phyloP scores from a whole-genome alignment of 2,888 invertebrate species.

The Cabera pusaria region DNA sequence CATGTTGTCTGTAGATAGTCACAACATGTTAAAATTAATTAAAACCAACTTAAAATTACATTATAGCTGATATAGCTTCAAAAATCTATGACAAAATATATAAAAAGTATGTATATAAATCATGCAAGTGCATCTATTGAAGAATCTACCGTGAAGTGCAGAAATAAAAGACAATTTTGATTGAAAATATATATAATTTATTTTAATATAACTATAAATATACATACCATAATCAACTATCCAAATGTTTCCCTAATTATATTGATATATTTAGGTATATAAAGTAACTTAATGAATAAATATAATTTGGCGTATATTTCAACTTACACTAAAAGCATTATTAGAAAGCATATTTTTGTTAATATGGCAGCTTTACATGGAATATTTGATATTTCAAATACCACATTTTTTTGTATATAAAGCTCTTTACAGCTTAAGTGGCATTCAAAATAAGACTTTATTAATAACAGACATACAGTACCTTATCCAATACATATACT shows the following conservation, averaged over 20 bases:
- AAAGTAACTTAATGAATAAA: slow-evolving; percentile 16
- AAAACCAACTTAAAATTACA: too few relatives aligned
- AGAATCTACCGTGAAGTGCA: slow-evolving; percentile 27
- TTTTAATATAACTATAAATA: slow-evolving; percentile 32
- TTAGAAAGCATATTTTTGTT: slow-evolving; percentile 60
- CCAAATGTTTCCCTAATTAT: slow-evolving; percentile 23
- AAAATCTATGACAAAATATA: too few relatives aligned
- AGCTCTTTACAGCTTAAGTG: slow-evolving; percentile 16
- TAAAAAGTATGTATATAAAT: neutral
- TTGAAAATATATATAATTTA: slow-evolving; percentile 45
- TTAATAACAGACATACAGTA: slow-evolving; percentile 35
- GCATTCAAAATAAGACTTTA: slow-evolving; percentile 35
- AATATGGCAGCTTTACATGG: slow-evolving; percentile 44
- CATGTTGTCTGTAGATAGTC: too few relatives aligned
- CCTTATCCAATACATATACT: slow-evolving; percentile 26
- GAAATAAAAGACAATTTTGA: slow-evolving; percentile 43
- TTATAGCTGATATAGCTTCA: too few relatives aligned
- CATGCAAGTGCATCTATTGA: slow-evolving; percentile 13
- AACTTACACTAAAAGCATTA: slow-evolving; percentile 51
- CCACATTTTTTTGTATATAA: slow-evolving; percentile 10
- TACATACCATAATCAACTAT: slow-evolving; percentile 25
- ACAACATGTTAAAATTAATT: too few relatives aligned
- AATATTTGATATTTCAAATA: slow-evolving; percentile 40
- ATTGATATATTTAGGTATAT: slow-evolving; percentile 17
- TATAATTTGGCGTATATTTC: slow-evolving; percentile 12